These are phyloP conservation scores for Larimichthys polyactis DNA, from an alignment of 2,113 vertebrate species.

Conservation along the genomic window DNA sequence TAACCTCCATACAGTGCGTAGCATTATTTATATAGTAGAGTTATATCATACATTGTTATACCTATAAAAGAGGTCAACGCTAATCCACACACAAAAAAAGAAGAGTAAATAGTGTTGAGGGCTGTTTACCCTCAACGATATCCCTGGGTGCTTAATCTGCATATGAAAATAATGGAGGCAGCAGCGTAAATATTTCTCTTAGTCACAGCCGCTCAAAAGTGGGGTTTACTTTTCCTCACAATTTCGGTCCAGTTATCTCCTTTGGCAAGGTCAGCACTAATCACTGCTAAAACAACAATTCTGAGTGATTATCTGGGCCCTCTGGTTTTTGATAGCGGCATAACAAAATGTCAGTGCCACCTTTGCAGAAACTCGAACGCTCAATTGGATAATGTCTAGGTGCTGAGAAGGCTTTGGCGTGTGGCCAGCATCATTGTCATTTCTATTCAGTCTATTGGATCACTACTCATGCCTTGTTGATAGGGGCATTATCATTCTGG, in stretches of 20 bases:
- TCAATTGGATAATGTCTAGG: slow-evolving; percentile 68
- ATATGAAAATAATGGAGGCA: slow-evolving; percentile 71
- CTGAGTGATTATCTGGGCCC: slow-evolving; percentile 65
- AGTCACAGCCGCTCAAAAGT: slow-evolving; percentile 61
- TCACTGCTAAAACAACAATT: slow-evolving; percentile 72
- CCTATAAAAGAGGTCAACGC: slow-evolving; percentile 51
- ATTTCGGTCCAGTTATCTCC: slow-evolving; percentile 67
- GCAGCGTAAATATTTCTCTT: slow-evolving; percentile 73
- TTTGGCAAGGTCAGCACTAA: slow-evolving; percentile 73
- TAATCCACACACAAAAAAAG: slow-evolving; percentile 62
- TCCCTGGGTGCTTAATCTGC: slow-evolving; percentile 69
- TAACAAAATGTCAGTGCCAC: slow-evolving; percentile 72
- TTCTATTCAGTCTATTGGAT: slow-evolving; percentile 68
- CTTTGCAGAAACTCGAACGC: slow-evolving; percentile 61
- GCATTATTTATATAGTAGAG: slow-evolving; percentile 35
- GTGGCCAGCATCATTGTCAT: slow-evolving; percentile 66
- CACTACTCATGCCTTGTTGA: slow-evolving; percentile 67
- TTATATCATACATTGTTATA: slow-evolving; percentile 29
- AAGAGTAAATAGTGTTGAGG: slow-evolving; percentile 66
- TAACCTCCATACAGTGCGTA: background rate
- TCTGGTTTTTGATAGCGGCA: slow-evolving; percentile 51
- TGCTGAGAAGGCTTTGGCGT: slow-evolving; percentile 65
- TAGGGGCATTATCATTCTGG: slow-evolving; percentile 72
- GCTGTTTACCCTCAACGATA: slow-evolving; percentile 62
- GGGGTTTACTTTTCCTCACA: slow-evolving; percentile 57